Percentiles rank a stretch among this genome's conserved stretches.
phyloP scores from a whole-genome alignment of 2,888 invertebrate species.

The Parnassius orleans region DNA sequence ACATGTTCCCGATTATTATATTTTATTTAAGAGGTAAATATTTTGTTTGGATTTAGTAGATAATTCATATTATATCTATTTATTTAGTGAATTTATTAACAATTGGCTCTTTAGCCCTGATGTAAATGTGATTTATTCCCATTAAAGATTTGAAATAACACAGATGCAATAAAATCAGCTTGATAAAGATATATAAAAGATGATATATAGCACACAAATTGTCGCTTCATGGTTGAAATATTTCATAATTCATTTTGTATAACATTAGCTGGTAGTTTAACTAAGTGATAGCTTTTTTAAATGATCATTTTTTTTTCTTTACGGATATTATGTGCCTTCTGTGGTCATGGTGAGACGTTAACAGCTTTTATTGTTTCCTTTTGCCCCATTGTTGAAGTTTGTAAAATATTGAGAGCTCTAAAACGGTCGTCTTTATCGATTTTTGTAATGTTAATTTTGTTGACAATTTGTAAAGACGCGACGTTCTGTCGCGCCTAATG shows the following conservation, averaged over 20 bases:
- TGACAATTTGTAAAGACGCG: not conserved
- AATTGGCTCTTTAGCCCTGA: slow-evolving; percentile 25
- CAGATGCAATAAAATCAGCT: slow-evolving; percentile 12
- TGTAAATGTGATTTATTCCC: slow-evolving; percentile 21
- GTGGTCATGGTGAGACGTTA: slow-evolving; percentile 57
- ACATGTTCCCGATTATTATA: slow-evolving; percentile 56
- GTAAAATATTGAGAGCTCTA: slow-evolving; percentile 1
- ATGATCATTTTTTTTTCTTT: slow-evolving; percentile 53
- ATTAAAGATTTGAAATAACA: not conserved
- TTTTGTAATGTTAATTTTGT: slow-evolving; percentile 4
- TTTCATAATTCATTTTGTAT: slow-evolving; percentile 52
- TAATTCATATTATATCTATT: slow-evolving; percentile 75
- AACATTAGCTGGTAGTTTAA: slow-evolving; percentile 48
- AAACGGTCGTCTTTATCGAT: slow-evolving; percentile 1
- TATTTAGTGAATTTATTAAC: slow-evolving; percentile 65
- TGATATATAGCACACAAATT: slow-evolving; percentile 53
- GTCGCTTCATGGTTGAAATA: slow-evolving; percentile 52
- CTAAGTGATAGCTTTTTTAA: slow-evolving; percentile 75
- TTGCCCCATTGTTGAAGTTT: slow-evolving; percentile 38
- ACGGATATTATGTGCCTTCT: slow-evolving; percentile 73
- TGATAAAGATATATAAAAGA: slow-evolving; percentile 22
- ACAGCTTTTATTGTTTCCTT: slow-evolving; percentile 47
- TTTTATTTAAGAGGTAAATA: slow-evolving; percentile 47
- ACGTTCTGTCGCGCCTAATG: slow-evolving; percentile 10
- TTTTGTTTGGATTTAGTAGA: slow-evolving; percentile 59